Base-by-base conservation (phyloP, 2,888 invertebrate species). In the Aproaerema taeniolella region DNA sequence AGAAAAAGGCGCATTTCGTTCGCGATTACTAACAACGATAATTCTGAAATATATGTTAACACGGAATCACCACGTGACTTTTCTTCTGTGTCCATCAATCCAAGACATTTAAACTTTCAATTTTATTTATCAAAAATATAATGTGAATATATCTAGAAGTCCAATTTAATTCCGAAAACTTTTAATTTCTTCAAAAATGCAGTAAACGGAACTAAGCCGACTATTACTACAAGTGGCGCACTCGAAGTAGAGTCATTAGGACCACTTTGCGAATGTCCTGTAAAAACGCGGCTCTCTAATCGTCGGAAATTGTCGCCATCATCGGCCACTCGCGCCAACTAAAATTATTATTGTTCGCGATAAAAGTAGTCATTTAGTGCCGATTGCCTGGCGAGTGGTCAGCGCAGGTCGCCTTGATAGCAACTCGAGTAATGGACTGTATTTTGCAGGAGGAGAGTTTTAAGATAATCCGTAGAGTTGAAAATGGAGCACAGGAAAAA, bases 291-390 rank as follows among this genome's bases (percentile, higher is more conserved):
- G 59, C 58, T 65, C 70, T 57, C 75, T 85, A 85, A 86, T 85
- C 73, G 85, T 77, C 79, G 85, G 83, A 85, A 85, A 86, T 83
- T 76, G 83, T 73, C 61, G 69, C 82, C 82, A 83, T 83, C 82
- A 83, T 79, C 70, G 78, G 71, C 65, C 80, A 76, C 77, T 82
- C 77, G 69, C 62, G 73, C 58, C 73, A 75, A 80, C 85, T 83
- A 81, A 81, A 85, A 81, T 81, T 73, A 82, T 85, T 77, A 83
- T 86, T 85, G 86, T 83, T 81, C 83, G 69, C 69, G 68, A 71
- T 82, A 75, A 83, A 78, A 82, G 85, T 77, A 75, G 69, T 81
- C 81, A 74, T 83, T 85, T 78, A 72, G 66, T 49, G 52, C 47
- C 63, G 74, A 78, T 79, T 75, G 76, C 73, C n/a, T n/a, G n/a